These are phyloP conservation scores for Alces alces DNA, from an alignment of 2,113 vertebrate species.

Conservation along the genomic window DNA sequence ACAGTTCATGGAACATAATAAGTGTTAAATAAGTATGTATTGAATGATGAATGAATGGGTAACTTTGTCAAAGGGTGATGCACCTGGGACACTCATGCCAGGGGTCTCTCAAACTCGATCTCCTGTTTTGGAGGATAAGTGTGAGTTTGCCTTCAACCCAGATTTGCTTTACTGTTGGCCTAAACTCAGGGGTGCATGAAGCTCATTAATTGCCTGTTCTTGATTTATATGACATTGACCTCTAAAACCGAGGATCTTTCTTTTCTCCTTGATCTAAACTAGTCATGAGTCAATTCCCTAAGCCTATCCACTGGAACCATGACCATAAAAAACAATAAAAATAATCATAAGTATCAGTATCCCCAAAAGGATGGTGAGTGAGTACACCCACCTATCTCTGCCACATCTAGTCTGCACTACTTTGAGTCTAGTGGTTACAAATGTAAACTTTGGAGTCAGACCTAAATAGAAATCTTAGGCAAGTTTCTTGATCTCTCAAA, in stretches of 20 bases:
- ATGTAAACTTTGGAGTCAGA: not conserved
- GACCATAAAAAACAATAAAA: not conserved
- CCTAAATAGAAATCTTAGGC: not conserved
- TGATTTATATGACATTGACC: not conserved
- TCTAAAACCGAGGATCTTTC: not conserved
- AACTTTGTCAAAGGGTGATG: not conserved
- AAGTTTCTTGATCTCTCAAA: not conserved
- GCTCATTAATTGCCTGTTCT: not conserved
- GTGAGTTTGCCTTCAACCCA: not conserved
- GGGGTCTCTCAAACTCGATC: not conserved
- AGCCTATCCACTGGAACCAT: not conserved
- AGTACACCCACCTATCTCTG: not conserved
- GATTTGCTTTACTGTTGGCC: not conserved
- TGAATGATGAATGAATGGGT: not conserved
- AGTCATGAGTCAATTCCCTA: not conserved
- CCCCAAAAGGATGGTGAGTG: not conserved
- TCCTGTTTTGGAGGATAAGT: not conserved
- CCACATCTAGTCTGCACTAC: not conserved
- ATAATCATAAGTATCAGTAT: not conserved
- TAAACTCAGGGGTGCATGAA: not conserved
- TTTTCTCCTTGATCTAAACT: not conserved
- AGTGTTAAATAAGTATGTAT: not conserved
- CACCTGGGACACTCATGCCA: no score
- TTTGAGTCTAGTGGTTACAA: not conserved
- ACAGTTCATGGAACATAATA: not conserved